Evolutionary conservation across 2,888 invertebrate species (phyloP), one percentile per base, ranked within the genome.

Genomic region (Ferdinandea cuprea): DNA sequence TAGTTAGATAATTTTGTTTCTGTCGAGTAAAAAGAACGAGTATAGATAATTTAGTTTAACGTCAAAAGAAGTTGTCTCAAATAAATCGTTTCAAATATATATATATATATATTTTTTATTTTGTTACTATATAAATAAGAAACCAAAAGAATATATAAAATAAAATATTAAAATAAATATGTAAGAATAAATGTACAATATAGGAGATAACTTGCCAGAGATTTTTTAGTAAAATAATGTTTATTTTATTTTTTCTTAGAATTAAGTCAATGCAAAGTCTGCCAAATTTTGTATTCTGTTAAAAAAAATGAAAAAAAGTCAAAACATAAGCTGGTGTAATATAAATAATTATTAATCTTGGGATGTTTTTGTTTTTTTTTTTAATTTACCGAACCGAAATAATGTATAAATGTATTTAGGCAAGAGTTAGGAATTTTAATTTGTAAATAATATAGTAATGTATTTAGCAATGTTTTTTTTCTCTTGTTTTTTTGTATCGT

Each of bases 201-300:
- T 28, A 65, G 50, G 74, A 74, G 17, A 56, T 73, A 65, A 21
- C 73, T 73, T 74, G 65, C 74, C 65, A 74, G 74, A 66, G 65
- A 73, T 63, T 66, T 48, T 40, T 56, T 40, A 48, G 19, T 28
- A 19, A 6, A 9, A 15, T 46, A n/a, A 4, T n/a, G 25, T 17
- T 3, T 11, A 40, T 56, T 42, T 65, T 58, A 15, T 35, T 30
- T 56, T 50, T 42, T 21, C 28, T 32, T 46, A 32, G 1, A 40
- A 17, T 61, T 61, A 72, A 61, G 19, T 61, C n/a, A 21, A 59
- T 42, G 17, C 8, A 17, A 19, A 44, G 1, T 32, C 48, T 17
- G 21, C 35, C 32, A 35, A 42, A 42, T 5, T 25, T 25, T 25
- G 13, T 44, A 25, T 30, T 15, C 11, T 13, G 28, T 17, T 15